Evolutionary conservation across 2,797 vertebrate species (phyloP).

Genomic region (Neosilurus mollespiculum): DNA sequence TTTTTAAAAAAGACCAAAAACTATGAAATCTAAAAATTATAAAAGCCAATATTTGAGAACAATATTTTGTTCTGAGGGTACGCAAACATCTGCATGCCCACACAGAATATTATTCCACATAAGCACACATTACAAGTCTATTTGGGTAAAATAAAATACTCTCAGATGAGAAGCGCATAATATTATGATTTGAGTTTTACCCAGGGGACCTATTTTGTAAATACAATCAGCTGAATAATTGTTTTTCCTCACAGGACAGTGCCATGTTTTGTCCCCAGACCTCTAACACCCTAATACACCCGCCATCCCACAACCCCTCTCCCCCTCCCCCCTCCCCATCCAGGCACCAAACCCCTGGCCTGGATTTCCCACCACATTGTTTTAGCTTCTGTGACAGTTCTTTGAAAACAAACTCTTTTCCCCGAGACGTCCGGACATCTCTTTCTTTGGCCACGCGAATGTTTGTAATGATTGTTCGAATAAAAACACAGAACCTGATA

Average conservation of each 20-base stretch:
- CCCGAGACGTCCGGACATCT: constrained; percentile 38
- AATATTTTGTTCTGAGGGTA: no score
- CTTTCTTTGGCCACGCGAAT: constrained; percentile 66
- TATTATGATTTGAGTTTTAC: not conserved
- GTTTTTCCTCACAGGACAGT: not conserved
- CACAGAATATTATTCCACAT: no score
- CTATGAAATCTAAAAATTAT: no score
- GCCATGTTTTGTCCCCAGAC: not conserved
- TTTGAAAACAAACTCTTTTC: constrained; percentile 61
- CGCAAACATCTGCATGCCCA: no score
- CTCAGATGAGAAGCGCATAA: not conserved
- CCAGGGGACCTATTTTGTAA: not conserved
- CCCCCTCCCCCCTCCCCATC: not conserved
- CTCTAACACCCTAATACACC: not conserved
- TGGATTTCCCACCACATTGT: constrained; percentile 49
- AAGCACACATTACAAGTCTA: no score
- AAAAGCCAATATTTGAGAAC: no score
- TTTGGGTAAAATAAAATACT: no score
- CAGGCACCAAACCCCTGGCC: constrained; percentile 27
- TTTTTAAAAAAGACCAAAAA: no score
- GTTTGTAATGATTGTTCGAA: constrained; percentile 67
- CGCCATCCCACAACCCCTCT: not conserved
- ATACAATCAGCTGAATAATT: not conserved
- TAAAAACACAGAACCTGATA: constrained; percentile 69
- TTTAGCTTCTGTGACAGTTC: constrained; percentile 74